Base-by-base conservation (phyloP, 2,888 invertebrate species). In the Cenopis cana region DNA sequence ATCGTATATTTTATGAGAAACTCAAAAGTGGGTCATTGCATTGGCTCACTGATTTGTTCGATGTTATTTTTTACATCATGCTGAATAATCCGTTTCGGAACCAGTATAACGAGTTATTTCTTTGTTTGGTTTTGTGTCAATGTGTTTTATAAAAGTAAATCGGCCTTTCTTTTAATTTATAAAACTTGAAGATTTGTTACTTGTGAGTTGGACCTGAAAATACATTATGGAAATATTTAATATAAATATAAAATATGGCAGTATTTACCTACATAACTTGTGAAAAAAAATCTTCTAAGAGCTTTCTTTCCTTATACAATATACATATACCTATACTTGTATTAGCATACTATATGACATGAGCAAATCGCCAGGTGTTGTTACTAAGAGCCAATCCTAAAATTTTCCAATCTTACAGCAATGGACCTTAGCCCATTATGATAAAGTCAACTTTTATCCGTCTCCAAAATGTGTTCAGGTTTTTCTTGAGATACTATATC, bases 331-430 rank as follows among this genome's bases (percentile, higher is more conserved):
- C n/a, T 52, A 20, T 38, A 38, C 36, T 36, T 55, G 20, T 41
- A 46, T 46, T 46, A 46, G 24, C 41, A 24, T 17, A 56, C 59
- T 41, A 62, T 6, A 69, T 41, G 61, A 61, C 36, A 59, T 29
- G 50, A 41, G 36, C 60, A 61, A 67, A 60, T 61, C 18, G 29
- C 54, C 66, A 70, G 70, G 60, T 61, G 60, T 59, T 33, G 14
- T 67, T 29, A 46, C 66, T 38, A 64, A 65, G 14, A 12, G 18
- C 52, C 18, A 8, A 52, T 29, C n/a, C 41, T n/a, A 5, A 33
- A 52, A 41, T 4, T 14, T 11, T 69, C n/a, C 8, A n/a, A 50
- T n/a, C 18, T 2, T 20, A 5, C 11, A 17, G n/a, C 10, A 52
- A 38, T 33, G 52, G 0, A 52, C 18, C 57, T 52, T 59, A 52